A percentile compares a stretch with the other conserved stretches of the same genome.
These are phyloP conservation scores for Pandemis heparana DNA, from an alignment of 2,888 invertebrate species.

Conservation along the genomic window DNA sequence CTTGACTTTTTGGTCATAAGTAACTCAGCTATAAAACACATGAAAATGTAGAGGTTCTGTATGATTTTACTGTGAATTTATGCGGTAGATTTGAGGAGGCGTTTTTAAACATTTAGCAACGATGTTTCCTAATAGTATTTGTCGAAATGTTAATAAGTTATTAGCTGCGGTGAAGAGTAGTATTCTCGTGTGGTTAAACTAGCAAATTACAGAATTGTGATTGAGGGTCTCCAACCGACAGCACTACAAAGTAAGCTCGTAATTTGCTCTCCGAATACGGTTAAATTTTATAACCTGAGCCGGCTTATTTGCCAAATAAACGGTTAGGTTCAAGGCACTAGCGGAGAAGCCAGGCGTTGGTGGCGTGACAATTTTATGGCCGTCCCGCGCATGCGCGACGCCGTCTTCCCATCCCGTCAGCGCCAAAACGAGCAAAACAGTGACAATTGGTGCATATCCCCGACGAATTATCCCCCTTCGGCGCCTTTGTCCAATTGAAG, in stretches of 20 bases:
- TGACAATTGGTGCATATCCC: conserved; percentile 85
- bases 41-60: too few species aligned
- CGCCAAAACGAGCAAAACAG: conserved; percentile 75
- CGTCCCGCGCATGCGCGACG: conserved; percentile 54
- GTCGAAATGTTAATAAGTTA: too few species aligned
- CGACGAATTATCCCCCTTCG: conserved; percentile 83
- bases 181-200: too few species aligned
- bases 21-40: neutral
- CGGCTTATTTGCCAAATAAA: conserved; percentile 35
- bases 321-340: conserved; percentile 24
- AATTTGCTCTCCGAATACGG: neutral
- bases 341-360: conserved; percentile 29
- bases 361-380: conserved; percentile 61
- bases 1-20: neutral
- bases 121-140: neutral
- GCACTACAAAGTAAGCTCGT: neutral
- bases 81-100: too few species aligned
- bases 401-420: conserved; percentile 67
- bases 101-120: too few species aligned
- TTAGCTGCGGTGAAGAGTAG: too few species aligned
- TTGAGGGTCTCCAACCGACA: neutral
- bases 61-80: too few species aligned
- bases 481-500: conserved; percentile 84
- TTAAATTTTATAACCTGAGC: neutral
- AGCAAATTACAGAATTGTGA: too few species aligned